Conservation (phyloP, 2,113 vertebrate genomes). For the Puffinus mauretanicus region DNA sequence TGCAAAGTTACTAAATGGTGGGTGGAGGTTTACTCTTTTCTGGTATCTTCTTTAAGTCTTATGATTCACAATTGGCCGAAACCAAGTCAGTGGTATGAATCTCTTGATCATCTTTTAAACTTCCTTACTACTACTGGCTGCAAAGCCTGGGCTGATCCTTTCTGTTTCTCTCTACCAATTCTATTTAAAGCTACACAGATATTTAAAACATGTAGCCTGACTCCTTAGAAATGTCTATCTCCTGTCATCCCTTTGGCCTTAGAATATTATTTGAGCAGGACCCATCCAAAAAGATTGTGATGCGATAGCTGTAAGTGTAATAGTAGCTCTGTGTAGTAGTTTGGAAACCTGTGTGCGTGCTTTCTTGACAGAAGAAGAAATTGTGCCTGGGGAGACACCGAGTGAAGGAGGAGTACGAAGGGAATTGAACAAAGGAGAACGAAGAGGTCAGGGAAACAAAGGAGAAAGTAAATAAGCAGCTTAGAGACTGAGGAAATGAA, state of each 20-base stretch:
- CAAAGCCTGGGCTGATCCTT: background rate
- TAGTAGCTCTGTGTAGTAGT: background rate
- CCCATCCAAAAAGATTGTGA: background rate
- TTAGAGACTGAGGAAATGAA: background rate
- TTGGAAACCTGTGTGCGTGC: background rate
- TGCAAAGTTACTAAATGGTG: background rate
- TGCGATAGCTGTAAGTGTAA: background rate
- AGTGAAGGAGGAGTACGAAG: background rate
- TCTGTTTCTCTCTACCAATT: background rate
- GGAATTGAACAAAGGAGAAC: background rate
- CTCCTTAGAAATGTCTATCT: background rate
- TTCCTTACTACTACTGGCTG: background rate
- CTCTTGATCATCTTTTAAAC: background rate
- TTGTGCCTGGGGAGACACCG: background rate
- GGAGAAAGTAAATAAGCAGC: slow-evolving; percentile 10
- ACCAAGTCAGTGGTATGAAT: background rate
- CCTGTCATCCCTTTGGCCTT: background rate
- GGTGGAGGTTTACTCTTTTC: background rate
- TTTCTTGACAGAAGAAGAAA: background rate
- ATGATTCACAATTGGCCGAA: background rate
- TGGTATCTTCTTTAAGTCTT: background rate
- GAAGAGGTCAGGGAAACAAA: background rate
- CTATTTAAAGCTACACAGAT: background rate
- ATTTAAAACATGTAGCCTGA: background rate
- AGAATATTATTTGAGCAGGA: background rate